These are phyloP conservation scores for Prolemur simus DNA, from an alignment of 2,113 vertebrate genomes.

Conservation along the genomic window DNA sequence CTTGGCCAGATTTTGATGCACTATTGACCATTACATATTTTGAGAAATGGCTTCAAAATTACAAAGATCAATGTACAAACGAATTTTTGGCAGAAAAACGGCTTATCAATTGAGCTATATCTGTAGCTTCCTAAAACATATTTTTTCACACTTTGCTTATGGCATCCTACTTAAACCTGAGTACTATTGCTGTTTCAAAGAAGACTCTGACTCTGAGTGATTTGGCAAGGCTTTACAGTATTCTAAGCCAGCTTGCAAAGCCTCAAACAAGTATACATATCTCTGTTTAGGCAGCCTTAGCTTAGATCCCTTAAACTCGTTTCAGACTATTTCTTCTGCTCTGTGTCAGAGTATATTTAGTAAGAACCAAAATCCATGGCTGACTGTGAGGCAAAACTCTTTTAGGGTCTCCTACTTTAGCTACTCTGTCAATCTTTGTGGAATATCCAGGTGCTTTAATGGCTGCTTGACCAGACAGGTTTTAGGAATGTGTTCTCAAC, in stretches of 20 bases:
- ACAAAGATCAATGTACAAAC: constrained; percentile 17
- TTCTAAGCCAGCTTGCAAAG: neutral
- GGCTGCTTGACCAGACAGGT: neutral
- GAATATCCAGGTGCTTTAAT: neutral
- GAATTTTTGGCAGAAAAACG: constrained; percentile 45
- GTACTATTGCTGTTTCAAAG: neutral
- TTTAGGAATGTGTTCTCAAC: neutral
- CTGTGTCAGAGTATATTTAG: neutral
- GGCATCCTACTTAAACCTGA: neutral
- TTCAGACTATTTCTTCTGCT: neutral
- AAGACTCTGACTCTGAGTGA: neutral
- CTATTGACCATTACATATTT: constrained; percentile 1
- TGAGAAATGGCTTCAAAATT: constrained; percentile 31
- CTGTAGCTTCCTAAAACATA: neutral
- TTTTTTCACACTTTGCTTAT: constrained; percentile 16
- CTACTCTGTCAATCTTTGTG: neutral
- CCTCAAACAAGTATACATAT: neutral
- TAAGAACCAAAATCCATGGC: neutral
- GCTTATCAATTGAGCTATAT: neutral
- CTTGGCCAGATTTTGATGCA: neutral
- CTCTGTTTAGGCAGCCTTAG: constrained; percentile 17
- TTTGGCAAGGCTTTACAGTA: neutral
- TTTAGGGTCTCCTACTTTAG: neutral
- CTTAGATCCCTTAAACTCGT: constrained; percentile 19
- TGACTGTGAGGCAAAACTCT: neutral